phyloP scores from a whole-genome alignment of 2,888 invertebrate genomes.

The Lypha dubia region DNA sequence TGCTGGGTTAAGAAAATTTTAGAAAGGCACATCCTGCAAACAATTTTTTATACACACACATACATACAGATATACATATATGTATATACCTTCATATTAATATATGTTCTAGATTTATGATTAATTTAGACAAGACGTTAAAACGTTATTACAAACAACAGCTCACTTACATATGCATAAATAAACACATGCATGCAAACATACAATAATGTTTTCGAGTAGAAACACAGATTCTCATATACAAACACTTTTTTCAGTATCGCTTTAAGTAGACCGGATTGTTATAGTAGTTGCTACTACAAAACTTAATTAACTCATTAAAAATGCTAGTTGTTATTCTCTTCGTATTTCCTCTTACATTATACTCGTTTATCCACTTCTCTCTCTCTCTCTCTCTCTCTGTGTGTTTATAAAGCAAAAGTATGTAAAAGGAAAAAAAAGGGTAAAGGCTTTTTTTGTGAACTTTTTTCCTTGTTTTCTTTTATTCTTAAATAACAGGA shows the following conservation, averaged over 20 bases:
- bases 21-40: background rate
- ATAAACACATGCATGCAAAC: background rate
- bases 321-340: constrained; percentile 74
- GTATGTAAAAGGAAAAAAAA: constrained; percentile 58
- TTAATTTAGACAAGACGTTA: constrained; percentile 71
- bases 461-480: constrained; percentile 6
- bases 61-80: background rate
- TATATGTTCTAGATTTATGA: constrained; percentile 69
- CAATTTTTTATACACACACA: background rate
- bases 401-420: constrained; percentile 54
- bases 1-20: background rate
- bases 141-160: constrained; percentile 51
- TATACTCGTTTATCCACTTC: constrained; percentile 55
- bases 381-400: constrained; percentile 7
- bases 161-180: too few relatives aligned
- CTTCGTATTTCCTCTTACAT: constrained; percentile 16
- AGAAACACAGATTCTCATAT: background rate
- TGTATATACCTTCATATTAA: background rate
- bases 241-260: constrained; percentile 10
- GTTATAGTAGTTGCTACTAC: constrained; percentile 70
- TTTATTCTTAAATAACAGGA: constrained; percentile 30
- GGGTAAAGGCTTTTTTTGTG: constrained; percentile 50
- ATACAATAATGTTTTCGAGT: constrained; percentile 48
- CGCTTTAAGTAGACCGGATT: constrained; percentile 46
- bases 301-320: constrained; percentile 82